Conservation (phyloP, 2,888 invertebrate genomes). For the Ornithoptera alexandrae region DNA sequence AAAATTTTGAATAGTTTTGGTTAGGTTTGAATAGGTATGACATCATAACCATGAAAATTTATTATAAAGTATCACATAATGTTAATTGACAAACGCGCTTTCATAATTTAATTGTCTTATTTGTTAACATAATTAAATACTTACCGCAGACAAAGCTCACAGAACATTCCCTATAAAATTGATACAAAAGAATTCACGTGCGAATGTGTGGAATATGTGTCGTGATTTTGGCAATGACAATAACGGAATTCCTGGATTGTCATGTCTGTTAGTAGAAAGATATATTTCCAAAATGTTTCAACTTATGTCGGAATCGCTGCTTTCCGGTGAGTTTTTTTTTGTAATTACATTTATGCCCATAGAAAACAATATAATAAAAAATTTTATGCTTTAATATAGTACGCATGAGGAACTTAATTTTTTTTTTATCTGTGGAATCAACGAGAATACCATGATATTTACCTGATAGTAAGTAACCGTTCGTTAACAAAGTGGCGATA, state of each 20-base stretch:
- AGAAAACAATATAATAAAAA: background rate
- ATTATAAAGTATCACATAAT: background rate
- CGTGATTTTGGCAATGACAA: constrained; percentile 37
- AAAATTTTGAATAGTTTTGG: background rate
- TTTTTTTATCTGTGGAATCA: too few relatives aligned
- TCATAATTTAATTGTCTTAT: background rate
- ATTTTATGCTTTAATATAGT: too few relatives aligned
- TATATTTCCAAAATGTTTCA: constrained; percentile 39
- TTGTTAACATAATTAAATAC: background rate
- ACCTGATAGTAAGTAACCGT: too few relatives aligned
- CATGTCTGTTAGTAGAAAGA: constrained; percentile 53
- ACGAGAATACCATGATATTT: too few relatives aligned
- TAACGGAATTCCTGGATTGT: constrained; percentile 49
- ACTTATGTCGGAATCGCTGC: constrained; percentile 14
- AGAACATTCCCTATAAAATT: constrained; percentile 32
- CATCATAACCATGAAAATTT: background rate
- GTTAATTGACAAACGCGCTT: background rate
- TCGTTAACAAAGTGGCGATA: too few relatives aligned
- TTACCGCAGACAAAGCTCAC: constrained; percentile 8
- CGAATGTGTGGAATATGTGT: constrained; percentile 45
- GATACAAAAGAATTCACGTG: constrained; percentile 38
- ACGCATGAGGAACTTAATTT: too few relatives aligned
- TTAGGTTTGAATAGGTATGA: background rate
- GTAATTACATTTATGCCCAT: background rate
- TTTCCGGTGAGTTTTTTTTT: background rate